Base-by-base conservation (phyloP, 1,140 invertebrate species). In the Telenomus remus region DNA sequence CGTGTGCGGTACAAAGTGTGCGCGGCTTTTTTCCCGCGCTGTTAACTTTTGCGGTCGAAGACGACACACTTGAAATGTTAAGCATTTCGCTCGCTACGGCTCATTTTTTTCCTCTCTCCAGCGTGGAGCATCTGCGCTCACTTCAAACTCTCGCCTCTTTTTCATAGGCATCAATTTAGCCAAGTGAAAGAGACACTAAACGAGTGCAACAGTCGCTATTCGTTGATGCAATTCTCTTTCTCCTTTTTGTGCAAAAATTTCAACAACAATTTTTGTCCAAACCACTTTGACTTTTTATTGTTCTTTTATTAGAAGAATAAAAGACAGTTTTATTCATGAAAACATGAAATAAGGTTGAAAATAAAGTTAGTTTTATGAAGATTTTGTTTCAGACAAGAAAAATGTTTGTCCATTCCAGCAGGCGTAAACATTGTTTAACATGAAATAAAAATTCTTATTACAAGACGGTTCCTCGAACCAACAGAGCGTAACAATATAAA, bases 31-130 rank as follows among this genome's bases (percentile, higher is more conserved):
- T 59, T 50, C 27, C 9, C 43, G 43, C 39, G 56, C 46, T 46
- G 56, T 49, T 60, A 39, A 60, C 56, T 50, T 61, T 61, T 61
- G 43, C 54, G 43, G 54, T 47, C 42, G 42, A 19, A 46, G 42
- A 47, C 13, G 8, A 27, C 13, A 14, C 34, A 54, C 8, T 42
- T 54, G 14, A 39, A 27, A 27, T 27, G 19, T 27, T 27, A 27
- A 27, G 37, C 9, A 39, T n/a, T 39, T 39, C 37, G 37, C 37
- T 39, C n/a, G 9, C 13, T 0, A 44, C 11, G 13, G 8, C 43
- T 44, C 43, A 13, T 44, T 44, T 44, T 44, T 13, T 7, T 44
- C 12, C 6, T 14, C 11, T 3, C 6, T 44, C 19, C 19, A 27
- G 2, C 19, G 19, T 3, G 19, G 12, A 44, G 12, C 13, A 44